Evolutionary conservation across 2,113 vertebrate species (phyloP).

Genomic region (Strigops habroptila): DNA sequence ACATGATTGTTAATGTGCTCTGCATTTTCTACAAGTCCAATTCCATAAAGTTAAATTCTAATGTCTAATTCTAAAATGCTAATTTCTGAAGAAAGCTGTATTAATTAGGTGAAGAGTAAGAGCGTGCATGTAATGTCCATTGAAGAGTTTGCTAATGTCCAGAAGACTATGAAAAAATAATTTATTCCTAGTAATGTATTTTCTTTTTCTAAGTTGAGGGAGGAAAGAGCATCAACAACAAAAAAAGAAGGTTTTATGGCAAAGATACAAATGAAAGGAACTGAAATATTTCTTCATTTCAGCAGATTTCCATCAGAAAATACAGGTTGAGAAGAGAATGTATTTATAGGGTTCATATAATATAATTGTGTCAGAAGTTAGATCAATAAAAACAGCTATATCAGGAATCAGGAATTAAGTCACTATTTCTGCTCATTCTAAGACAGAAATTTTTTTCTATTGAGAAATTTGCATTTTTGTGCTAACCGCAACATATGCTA

Average conservation of each 20-base stretch:
- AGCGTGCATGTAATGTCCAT: neutral
- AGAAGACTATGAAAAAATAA: neutral
- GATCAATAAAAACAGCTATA: neutral
- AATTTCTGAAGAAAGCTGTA: neutral
- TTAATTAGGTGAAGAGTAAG: neutral
- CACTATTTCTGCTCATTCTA: neutral
- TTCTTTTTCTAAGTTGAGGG: neutral
- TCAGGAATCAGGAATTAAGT: neutral
- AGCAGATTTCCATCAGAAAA: neutral
- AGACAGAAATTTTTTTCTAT: neutral
- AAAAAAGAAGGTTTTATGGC: neutral
- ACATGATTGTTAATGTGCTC: neutral
- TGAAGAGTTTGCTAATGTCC: neutral
- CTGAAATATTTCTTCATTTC: neutral
- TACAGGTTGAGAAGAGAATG: neutral
- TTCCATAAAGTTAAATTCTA: neutral
- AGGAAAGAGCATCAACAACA: neutral
- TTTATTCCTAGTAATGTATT: neutral
- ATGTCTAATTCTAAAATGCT: neutral
- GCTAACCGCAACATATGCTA: slow-evolving; percentile 12
- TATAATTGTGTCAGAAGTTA: neutral
- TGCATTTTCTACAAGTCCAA: neutral
- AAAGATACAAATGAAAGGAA: neutral
- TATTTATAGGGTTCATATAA: neutral
- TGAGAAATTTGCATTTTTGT: neutral